These are phyloP conservation scores for Drosophila picticornis DNA, from an alignment of 2,888 invertebrate species.

Conservation along the genomic window DNA sequence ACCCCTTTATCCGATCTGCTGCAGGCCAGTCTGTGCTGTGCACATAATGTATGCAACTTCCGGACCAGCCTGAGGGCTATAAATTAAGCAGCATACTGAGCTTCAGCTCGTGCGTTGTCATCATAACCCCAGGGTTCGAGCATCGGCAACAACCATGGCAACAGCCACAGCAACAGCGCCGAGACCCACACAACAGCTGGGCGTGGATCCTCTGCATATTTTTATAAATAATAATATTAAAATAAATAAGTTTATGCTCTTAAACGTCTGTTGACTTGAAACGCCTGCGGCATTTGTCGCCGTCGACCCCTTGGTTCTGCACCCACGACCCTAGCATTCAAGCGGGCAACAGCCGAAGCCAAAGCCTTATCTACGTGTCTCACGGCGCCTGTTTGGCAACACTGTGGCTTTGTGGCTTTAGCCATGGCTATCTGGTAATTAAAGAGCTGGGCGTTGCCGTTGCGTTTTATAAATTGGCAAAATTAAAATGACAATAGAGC, in stretches of 20 bases:
- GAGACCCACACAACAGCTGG: conserved; percentile 29
- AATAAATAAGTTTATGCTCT: conserved; percentile 75
- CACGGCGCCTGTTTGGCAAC: conserved; percentile 50
- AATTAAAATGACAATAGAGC: conserved; percentile 78
- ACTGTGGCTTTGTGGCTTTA: conserved; percentile 44
- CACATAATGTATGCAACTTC: conserved; percentile 75
- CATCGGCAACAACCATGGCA: conserved; percentile 16
- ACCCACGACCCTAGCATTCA: conserved; percentile 6
- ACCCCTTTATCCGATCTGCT: conserved; percentile 49
- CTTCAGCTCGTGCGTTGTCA: conserved; percentile 52
- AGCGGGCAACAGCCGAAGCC: conserved; percentile 9
- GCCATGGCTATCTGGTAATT: conserved; percentile 62
- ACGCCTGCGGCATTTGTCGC: conserved; percentile 63
- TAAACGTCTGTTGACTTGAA: conserved; percentile 63
- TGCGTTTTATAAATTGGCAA: conserved; percentile 73
- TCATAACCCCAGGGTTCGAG: conserved; percentile 46
- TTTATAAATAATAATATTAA: conserved; percentile 75
- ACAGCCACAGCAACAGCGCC: conserved; percentile 3
- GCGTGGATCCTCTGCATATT: conserved; percentile 56
- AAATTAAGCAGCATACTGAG: conserved; percentile 65
- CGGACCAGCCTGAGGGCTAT: conserved; percentile 66
- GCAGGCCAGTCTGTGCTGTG: conserved; percentile 27
- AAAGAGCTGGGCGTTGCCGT: conserved; percentile 60
- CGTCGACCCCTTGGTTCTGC: conserved; percentile 30
- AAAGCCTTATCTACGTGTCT: conserved; percentile 65